These are phyloP conservation scores for Paralvinella palmiformis DNA, from an alignment of 1,140 invertebrate genomes.

Conservation along the genomic window DNA sequence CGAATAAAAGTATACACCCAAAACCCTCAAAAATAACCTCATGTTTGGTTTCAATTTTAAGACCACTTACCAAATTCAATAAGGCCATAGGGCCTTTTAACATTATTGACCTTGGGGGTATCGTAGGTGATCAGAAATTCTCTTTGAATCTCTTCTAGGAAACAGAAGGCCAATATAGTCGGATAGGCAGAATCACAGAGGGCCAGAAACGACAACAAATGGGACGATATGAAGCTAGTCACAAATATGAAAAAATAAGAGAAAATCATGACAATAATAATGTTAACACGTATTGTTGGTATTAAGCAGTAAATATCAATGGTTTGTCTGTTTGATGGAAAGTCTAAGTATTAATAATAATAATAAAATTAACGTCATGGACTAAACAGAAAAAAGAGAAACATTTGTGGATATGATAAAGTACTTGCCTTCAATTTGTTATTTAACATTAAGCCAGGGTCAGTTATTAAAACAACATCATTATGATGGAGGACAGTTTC, in stretches of 20 bases:
- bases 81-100: slow-evolving; percentile 48
- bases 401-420: too few relatives aligned
- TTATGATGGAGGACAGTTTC: too few relatives aligned
- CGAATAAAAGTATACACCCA: slow-evolving; percentile 16
- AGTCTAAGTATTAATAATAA: too few relatives aligned
- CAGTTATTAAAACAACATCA: too few relatives aligned
- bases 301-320: too few relatives aligned
- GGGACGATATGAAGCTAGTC: slow-evolving; percentile 39
- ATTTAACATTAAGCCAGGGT: too few relatives aligned
- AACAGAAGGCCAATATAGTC: slow-evolving; percentile 49
- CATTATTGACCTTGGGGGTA: slow-evolving; percentile 34
- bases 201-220: slow-evolving; percentile 46
- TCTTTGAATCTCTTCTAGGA: slow-evolving; percentile 51
- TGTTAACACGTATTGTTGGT: not conserved
- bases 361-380: too few relatives aligned
- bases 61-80: slow-evolving; percentile 51
- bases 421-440: too few relatives aligned
- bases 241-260: slow-evolving; percentile 41
- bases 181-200: slow-evolving; percentile 48
- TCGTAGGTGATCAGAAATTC: slow-evolving; percentile 49
- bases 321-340: too few relatives aligned
- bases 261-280: not conserved
- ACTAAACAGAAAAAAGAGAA: too few relatives aligned
- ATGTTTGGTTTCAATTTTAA: too few relatives aligned
- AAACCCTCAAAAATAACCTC: too few relatives aligned